A percentile compares a stretch with the other conserved stretches of the same genome.
These are phyloP conservation scores for Polydrusus cervinus DNA, from an alignment of 2,888 invertebrate species.

Conservation along the genomic window DNA sequence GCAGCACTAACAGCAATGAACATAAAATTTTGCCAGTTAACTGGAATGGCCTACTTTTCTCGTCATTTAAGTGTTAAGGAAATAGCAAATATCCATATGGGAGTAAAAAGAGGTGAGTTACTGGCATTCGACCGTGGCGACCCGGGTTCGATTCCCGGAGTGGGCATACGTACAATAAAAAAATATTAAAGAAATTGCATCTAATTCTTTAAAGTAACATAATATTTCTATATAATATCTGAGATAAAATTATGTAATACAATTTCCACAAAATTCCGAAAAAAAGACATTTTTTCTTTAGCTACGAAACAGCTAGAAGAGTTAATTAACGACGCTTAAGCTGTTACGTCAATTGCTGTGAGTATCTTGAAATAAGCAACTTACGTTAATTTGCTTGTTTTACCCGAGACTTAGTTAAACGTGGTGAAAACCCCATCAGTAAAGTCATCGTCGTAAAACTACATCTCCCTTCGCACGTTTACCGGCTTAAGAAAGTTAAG, in stretches of 20 bases:
- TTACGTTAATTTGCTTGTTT: conserved; percentile 49
- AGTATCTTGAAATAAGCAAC: conserved; percentile 49
- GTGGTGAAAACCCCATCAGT: conserved; percentile 48
- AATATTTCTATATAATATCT: background rate
- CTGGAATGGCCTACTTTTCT: too few species aligned
- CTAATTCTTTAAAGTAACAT: too few species aligned
- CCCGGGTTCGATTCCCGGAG: too few species aligned
- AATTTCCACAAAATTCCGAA: background rate
- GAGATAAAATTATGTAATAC: background rate
- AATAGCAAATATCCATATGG: too few species aligned
- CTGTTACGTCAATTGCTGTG: conserved; percentile 40
- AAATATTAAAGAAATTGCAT: too few species aligned
- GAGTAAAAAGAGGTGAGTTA: too few species aligned
- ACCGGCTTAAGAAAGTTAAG: conserved; percentile 53
- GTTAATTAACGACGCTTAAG: conserved; percentile 36
- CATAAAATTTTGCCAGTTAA: too few species aligned
- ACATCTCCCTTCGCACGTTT: conserved; percentile 48
- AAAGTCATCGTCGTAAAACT: conserved; percentile 50
- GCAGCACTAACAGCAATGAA: too few species aligned
- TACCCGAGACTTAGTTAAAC: conserved; percentile 48
- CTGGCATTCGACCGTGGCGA: too few species aligned
- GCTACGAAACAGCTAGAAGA: conserved; percentile 23
- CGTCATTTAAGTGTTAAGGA: too few species aligned
- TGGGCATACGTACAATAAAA: too few species aligned
- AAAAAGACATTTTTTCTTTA: conserved; percentile 3